Conservation (phyloP, 2,888 invertebrate genomes). For the Spisula solida region DNA sequence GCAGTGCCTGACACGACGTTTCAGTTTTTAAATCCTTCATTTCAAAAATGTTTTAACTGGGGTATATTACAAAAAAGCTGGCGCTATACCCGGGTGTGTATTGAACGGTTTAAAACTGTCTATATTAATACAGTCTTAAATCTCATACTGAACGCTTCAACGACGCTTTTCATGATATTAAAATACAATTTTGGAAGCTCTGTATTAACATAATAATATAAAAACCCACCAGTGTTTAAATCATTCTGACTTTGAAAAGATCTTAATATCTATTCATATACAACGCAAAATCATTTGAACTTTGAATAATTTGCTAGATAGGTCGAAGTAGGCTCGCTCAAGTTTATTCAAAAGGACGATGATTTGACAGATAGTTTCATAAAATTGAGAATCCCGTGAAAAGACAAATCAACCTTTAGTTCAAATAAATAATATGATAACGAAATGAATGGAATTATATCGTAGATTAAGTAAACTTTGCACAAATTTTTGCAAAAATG, state of each 20-base stretch:
- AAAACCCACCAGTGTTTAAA: slow-evolving; percentile 47
- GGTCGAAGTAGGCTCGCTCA: slow-evolving; percentile 34
- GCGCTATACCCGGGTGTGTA: slow-evolving; percentile 43
- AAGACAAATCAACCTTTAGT: slow-evolving; percentile 35
- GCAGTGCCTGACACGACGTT: no score
- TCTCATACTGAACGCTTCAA: slow-evolving; percentile 40
- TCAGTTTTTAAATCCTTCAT: not conserved
- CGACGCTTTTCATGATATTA: slow-evolving; percentile 48
- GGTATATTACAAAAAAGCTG: slow-evolving; percentile 51
- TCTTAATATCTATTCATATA: slow-evolving; percentile 47
- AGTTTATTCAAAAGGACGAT: slow-evolving; percentile 48
- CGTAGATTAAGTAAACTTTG: not conserved
- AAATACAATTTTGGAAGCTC: slow-evolving; percentile 43
- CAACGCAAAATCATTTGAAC: slow-evolving; percentile 44
- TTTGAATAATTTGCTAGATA: slow-evolving; percentile 44
- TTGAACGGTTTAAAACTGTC: slow-evolving; percentile 52
- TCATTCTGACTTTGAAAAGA: slow-evolving; percentile 45
- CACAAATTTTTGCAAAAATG: not conserved
- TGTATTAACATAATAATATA: slow-evolving; percentile 55
- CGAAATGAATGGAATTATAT: not conserved
- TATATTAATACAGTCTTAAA: slow-evolving; percentile 33
- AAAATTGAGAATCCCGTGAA: slow-evolving; percentile 26
- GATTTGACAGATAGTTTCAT: slow-evolving; percentile 42
- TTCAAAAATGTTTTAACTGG: slow-evolving; percentile 27
- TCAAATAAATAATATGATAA: slow-evolving; percentile 3